These are phyloP conservation scores for Lysandra bellargus DNA, from an alignment of 2,888 invertebrate species.

Conservation along the genomic window DNA sequence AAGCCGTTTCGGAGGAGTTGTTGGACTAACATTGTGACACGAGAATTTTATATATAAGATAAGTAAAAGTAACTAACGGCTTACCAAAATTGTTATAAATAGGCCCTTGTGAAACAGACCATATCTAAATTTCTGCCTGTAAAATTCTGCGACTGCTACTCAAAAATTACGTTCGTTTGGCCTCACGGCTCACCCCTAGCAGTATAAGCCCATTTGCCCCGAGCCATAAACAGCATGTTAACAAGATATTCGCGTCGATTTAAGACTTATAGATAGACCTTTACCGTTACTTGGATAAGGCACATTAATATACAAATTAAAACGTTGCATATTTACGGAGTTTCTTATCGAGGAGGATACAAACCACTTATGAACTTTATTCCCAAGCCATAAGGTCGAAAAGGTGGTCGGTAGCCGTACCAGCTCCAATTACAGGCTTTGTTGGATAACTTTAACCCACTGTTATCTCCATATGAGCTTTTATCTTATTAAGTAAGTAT, in stretches of 20 bases:
- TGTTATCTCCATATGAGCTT: slow-evolving; percentile 46
- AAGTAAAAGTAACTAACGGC: too few species aligned
- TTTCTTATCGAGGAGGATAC: slow-evolving; percentile 6
- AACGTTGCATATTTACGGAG: slow-evolving; percentile 32
- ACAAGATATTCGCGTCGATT: not conserved
- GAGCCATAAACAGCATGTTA: not conserved
- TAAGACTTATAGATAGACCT: not conserved
- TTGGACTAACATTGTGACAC: too few species aligned
- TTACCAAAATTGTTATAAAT: too few species aligned
- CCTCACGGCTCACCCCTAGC: not conserved
- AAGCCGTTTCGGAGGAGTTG: too few species aligned
- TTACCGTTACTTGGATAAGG: slow-evolving; percentile 2
- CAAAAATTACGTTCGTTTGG: not conserved
- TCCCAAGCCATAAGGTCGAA: slow-evolving; percentile 20
- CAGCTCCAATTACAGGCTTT: slow-evolving; percentile 53
- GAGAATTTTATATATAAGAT: too few species aligned
- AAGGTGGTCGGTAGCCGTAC: slow-evolving; percentile 36
- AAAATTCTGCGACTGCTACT: not conserved
- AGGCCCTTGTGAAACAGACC: too few species aligned
- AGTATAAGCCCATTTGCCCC: not conserved
- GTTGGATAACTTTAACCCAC: slow-evolving; percentile 48
- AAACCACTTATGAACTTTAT: not conserved
- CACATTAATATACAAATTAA: slow-evolving; percentile 22
- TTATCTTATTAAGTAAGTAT: slow-evolving; percentile 40
- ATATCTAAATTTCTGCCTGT: not conserved